Percentiles rank a stretch among this genome's conserved stretches.
phyloP scores from a whole-genome alignment of 2,888 invertebrate species.

The Unio pictorum region DNA sequence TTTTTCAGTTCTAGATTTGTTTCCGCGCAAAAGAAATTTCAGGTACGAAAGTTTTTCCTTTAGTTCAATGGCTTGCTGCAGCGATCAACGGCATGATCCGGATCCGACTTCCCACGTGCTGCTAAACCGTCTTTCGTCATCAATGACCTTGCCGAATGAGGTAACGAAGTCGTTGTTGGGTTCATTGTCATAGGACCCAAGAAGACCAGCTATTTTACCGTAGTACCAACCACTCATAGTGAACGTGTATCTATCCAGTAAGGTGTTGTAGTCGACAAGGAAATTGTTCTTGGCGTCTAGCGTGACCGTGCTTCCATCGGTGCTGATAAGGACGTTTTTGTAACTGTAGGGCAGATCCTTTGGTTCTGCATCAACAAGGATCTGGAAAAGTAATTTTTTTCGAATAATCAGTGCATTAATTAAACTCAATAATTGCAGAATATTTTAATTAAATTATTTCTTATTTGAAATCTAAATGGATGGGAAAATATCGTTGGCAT shows the following conservation, averaged over 20 bases:
- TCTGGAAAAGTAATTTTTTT: slow-evolving; percentile 20
- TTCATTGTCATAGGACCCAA: slow-evolving; percentile 93
- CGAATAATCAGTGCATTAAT: too few relatives aligned
- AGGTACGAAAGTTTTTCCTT: too few relatives aligned
- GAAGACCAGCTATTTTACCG: slow-evolving; percentile 87
- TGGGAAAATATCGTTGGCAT: too few relatives aligned
- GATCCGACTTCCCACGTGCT: slow-evolving; percentile 79
- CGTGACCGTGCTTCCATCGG: slow-evolving; percentile 65
- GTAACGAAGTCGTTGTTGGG: slow-evolving; percentile 84
- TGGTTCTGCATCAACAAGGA: slow-evolving; percentile 77
- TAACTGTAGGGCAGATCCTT: slow-evolving; percentile 78
- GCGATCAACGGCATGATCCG: slow-evolving; percentile 29
- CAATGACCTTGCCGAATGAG: slow-evolving; percentile 75
- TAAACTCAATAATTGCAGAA: too few relatives aligned
- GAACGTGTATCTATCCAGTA: slow-evolving; percentile 71
- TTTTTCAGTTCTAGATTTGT: too few relatives aligned
- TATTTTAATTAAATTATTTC: too few relatives aligned
- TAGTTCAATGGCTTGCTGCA: too few relatives aligned
- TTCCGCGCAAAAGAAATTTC: too few relatives aligned
- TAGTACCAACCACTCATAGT: slow-evolving; percentile 89
- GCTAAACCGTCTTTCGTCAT: slow-evolving; percentile 79
- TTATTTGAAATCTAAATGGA: too few relatives aligned
- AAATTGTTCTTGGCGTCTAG: slow-evolving; percentile 73
- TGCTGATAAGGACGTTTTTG: slow-evolving; percentile 63
- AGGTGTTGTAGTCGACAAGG: slow-evolving; percentile 69